These are phyloP conservation scores for Promerops cafer DNA, from an alignment of 2,113 vertebrate species.

Conservation along the genomic window DNA sequence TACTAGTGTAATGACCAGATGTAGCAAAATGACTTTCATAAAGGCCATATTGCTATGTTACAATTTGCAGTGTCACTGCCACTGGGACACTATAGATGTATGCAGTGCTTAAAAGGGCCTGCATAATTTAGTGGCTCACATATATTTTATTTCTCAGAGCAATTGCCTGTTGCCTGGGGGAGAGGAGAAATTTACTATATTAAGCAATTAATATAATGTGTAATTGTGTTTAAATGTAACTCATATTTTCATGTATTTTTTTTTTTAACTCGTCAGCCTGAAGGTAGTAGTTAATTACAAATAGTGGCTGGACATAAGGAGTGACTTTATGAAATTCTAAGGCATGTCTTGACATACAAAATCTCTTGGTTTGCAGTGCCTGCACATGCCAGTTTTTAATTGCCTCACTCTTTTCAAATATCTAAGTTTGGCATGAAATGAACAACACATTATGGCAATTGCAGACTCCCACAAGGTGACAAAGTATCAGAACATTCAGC, in stretches of 20 bases:
- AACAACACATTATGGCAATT: constrained; percentile 10
- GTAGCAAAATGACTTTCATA: neutral
- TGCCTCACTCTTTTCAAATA: neutral
- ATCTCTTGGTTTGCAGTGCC: neutral
- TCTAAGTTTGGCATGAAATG: neutral
- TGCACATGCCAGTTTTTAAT: neutral
- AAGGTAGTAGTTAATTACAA: neutral
- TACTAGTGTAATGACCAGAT: neutral
- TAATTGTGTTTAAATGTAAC: constrained; percentile 1
- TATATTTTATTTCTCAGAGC: neutral
- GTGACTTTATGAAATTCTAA: neutral
- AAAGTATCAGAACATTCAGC: neutral
- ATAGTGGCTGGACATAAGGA: neutral
- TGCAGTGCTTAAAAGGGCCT: neutral
- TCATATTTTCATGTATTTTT: neutral
- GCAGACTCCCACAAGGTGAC: neutral
- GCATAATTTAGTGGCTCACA: neutral
- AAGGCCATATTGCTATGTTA: neutral
- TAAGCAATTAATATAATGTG: neutral
- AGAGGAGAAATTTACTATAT: neutral
- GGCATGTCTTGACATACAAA: neutral
- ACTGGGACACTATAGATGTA: neutral
- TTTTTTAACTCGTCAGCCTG: neutral
- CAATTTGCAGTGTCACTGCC: neutral
- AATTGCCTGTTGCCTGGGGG: neutral